phyloP scores from a whole-genome alignment of 2,888 invertebrate species.

The Caenorhabditis sulstoni region DNA sequence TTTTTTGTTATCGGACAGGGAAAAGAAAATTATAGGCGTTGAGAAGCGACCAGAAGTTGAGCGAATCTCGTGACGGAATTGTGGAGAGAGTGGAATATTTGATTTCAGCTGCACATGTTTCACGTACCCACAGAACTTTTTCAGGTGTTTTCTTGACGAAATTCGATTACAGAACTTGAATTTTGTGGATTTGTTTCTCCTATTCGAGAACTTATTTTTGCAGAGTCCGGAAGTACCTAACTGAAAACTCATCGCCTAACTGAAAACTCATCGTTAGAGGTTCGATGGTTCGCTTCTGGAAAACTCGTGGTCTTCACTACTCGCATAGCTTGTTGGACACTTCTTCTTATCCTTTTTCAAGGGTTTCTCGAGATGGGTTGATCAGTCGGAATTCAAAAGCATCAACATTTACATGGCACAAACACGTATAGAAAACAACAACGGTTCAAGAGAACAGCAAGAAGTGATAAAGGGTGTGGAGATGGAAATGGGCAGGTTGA shows the following conservation, averaged over 20 bases:
- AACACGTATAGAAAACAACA: conserved; percentile 37
- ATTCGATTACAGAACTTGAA: too few species aligned
- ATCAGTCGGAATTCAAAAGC: too few species aligned
- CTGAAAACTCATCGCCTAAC: too few species aligned
- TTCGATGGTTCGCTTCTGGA: neutral
- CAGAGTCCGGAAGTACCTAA: too few species aligned
- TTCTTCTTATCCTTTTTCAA: too few species aligned
- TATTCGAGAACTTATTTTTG: too few species aligned
- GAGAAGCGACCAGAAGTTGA: neutral
- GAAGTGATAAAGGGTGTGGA: neutral
- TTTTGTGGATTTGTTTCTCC: too few species aligned
- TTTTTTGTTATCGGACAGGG: neutral
- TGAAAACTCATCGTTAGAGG: neutral
- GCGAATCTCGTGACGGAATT: neutral
- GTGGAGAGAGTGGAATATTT: neutral
- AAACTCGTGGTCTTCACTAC: too few species aligned
- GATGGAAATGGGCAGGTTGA: neutral
- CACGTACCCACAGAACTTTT: too few species aligned
- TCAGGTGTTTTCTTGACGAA: too few species aligned
- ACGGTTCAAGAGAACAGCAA: conserved; percentile 20
- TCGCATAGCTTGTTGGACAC: too few species aligned
- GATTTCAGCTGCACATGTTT: neutral
- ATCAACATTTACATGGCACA: conserved; percentile 15
- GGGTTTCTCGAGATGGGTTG: too few species aligned
- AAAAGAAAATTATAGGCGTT: neutral